A percentile compares a stretch with the other conserved stretches of the same genome.
Conservation (phyloP, 2,113 vertebrate species). For the Oxygymnocypris stewartii region DNA sequence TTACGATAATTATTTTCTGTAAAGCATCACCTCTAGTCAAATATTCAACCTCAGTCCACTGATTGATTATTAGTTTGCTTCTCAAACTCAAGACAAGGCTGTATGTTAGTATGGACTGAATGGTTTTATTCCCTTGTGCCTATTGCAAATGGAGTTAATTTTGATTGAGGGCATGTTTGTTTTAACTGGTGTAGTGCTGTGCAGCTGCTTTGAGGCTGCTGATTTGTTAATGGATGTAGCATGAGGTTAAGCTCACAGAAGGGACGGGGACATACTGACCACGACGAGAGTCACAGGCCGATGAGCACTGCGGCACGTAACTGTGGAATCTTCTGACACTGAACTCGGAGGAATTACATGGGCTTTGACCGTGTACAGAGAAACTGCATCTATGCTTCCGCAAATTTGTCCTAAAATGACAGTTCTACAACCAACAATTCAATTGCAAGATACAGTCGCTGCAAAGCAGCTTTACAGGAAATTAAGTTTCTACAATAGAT, state of each 20-base stretch:
- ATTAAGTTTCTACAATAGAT: too few relatives aligned
- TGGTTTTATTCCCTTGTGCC: neutral
- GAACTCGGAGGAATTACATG: neutral
- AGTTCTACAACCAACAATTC: neutral
- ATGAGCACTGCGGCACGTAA: conserved; percentile 46
- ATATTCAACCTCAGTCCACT: neutral
- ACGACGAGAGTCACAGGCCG: neutral
- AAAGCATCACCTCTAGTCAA: neutral
- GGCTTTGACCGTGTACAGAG: conserved; percentile 10
- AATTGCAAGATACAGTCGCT: too few relatives aligned
- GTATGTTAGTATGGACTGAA: neutral
- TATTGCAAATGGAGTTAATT: neutral
- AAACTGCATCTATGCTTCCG: neutral
- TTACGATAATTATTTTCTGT: neutral
- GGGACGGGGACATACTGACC: conserved; percentile 10
- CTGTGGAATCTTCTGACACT: conserved; percentile 32
- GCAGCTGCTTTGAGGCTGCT: conserved; percentile 24
- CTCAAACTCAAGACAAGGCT: neutral
- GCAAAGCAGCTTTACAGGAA: too few relatives aligned
- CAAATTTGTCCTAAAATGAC: neutral
- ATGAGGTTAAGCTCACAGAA: conserved; percentile 29
- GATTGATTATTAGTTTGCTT: neutral
- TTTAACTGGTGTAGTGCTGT: conserved; percentile 6
- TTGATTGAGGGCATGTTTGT: neutral
- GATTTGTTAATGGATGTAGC: conserved; percentile 34